These are phyloP conservation scores for Heliothis peltigera DNA, from an alignment of 2,888 invertebrate genomes.

Conservation along the genomic window DNA sequence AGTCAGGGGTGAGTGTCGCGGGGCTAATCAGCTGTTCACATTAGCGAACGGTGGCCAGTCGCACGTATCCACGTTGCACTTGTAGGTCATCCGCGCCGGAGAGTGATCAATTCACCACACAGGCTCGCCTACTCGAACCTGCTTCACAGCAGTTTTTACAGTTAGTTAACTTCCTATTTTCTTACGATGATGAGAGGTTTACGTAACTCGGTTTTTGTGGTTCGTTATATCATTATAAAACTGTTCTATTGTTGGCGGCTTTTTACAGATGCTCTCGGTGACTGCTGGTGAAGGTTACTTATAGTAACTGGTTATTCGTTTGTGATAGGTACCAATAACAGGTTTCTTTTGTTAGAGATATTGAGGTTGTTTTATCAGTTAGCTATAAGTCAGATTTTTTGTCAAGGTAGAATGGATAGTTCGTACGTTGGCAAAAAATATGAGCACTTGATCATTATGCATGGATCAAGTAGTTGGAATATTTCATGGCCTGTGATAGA, in stretches of 20 bases:
- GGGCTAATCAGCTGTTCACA: slow-evolving; percentile 33
- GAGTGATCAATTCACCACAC: background rate
- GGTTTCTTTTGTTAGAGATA: slow-evolving; percentile 22
- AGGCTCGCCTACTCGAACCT: background rate
- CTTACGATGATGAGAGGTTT: slow-evolving; percentile 56
- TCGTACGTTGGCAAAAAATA: slow-evolving; percentile 10
- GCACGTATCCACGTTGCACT: slow-evolving; percentile 19
- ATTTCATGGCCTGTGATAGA: background rate
- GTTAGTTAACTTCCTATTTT: slow-evolving; percentile 45
- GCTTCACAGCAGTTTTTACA: slow-evolving; percentile 27
- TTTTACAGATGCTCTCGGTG: slow-evolving; percentile 37
- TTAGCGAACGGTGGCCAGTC: slow-evolving; percentile 16
- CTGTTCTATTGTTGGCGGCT: slow-evolving; percentile 33
- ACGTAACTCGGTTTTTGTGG: slow-evolving; percentile 55
- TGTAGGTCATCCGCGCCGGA: slow-evolving; percentile 8
- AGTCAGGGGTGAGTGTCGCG: background rate
- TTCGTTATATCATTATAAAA: slow-evolving; percentile 51
- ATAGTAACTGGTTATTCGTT: slow-evolving; percentile 4
- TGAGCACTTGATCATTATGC: background rate
- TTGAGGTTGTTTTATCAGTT: slow-evolving; percentile 17
- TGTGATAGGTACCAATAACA: slow-evolving; percentile 1
- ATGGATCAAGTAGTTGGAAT: background rate
- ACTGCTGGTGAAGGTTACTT: slow-evolving; percentile 29
- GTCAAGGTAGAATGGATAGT: slow-evolving; percentile 14
- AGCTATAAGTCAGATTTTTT: slow-evolving; percentile 29